Evolutionary conservation across 2,888 invertebrate genomes (phyloP), one percentile per base, ranked within the genome.

Genomic region (Archaeoteleia sp.): DNA sequence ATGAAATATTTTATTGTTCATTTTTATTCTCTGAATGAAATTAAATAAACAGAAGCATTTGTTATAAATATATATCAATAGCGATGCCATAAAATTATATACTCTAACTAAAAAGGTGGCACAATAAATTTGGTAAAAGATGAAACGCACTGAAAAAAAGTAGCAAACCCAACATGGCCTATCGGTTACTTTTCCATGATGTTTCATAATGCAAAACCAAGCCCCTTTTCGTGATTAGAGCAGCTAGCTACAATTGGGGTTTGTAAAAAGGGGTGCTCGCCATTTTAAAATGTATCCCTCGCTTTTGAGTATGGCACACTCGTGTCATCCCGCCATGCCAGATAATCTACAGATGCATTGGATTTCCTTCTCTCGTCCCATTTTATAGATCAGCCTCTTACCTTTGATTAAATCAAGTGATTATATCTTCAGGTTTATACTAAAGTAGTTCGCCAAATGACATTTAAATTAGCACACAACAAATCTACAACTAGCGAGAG

Each of bases 191-290:
- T 32, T 48, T 60, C 53, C 49, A 43, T 39, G 37, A 67, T 65
- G 61, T 74, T 71, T 70, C 71, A n/a, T 74, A 77, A 78, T 80
- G 78, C 78, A 79, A 83, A 83, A 76, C 79, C 80, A 79, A 78
- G 71, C 79, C 79, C 77, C 79, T 76, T 73, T 72, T 74, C 67
- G n/a, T 77, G 82, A 81, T 80, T 80, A 80, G 80, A 79, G 76
- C 76, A 72, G 74, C 78, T 75, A 74, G 71, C 71, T 54, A 58
- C 71, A 72, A 80, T 81, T 77, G 78, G 82, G 77, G 78, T 81
- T 73, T 76, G 71, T 67, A 71, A 73, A 68, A 73, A 69, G 68
- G 68, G 71, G 67, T 49, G 60, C 72, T 69, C 78, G 79, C 80
- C 79, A 79, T 80, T 82, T 83, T 79, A 81, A 80, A 79, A 71